Base-by-base conservation (phyloP, 2,113 vertebrate genomes). In the Tricholaema leucomelas region DNA sequence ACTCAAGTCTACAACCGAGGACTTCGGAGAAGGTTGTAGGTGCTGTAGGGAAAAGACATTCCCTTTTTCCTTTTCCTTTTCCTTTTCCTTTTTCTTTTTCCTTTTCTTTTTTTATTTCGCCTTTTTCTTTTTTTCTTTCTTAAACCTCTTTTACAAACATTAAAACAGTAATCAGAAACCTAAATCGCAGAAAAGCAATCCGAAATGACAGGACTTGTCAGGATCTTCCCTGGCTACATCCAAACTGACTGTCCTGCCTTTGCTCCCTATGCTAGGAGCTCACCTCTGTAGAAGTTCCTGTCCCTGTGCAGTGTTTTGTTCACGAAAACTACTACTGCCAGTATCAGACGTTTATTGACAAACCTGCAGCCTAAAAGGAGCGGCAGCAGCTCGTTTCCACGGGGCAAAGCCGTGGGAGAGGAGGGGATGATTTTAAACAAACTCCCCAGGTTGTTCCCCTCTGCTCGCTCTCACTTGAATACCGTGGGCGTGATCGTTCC, bases 361-460 rank as follows among this genome's bases (percentile, higher is more conserved):
- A 85, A 82, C 5, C 56, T 25, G 7, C 74, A 10, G 1, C 54
- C 9, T 24, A 9, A 16, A 54, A 0, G 50, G 44, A 14, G 3
- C 33, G 52, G 73, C 56, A 58, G 31, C 25, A 24, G 16, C 3
- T 56, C 2, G 50, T 23, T 76, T 46, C 31, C 67, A 4, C 67
- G 31, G 81, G 67, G 31, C 84, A 79, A 85, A 93, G 64, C 78
- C 2, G 77, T 8, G 81, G 44, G 55, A 73, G 59, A 73, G 59
- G 82, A 48, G 52, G 56, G 71, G 54, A 88, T 88, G 55, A 13
- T 86, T 81, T 84, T 31, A 75, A 94, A 88, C 84, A 59, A 76
- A 88, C 66, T 42, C 21, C 59, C 11, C 50, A 54, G 88, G 83
- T 91, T 54, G 72, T 33, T 77, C 28, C 70, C 59, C 54, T 33